A percentile compares a stretch with the other conserved stretches of the same genome.
Evolutionary conservation across 37 sponge, comb jelly and placozoan genomes (phyloP).

Genomic region (Beroe forskalii): DNA sequence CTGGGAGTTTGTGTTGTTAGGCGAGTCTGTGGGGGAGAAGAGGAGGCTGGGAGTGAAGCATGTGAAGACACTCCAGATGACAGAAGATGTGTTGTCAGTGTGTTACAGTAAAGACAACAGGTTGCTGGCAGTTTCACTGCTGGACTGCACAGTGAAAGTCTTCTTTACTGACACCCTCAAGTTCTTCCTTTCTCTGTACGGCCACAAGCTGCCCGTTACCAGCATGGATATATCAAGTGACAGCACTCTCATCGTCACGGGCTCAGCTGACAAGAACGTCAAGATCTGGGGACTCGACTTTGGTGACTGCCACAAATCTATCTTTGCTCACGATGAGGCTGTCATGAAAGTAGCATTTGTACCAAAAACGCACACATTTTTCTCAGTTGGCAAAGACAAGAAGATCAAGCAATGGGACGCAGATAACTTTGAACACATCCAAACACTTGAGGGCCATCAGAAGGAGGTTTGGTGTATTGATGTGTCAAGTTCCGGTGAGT

Average conservation of each 20-base stretch:
- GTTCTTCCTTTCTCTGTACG: slow-evolving; percentile 93
- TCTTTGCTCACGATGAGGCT: slow-evolving; percentile 96
- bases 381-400: slow-evolving; percentile 90
- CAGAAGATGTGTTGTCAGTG: slow-evolving; percentile 86
- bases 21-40: slow-evolving; percentile 63
- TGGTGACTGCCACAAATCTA: slow-evolving; percentile 95
- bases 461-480: slow-evolving; percentile 88
- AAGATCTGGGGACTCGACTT: slow-evolving; percentile 96
- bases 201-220: slow-evolving; percentile 95
- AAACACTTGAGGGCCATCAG: slow-evolving; percentile 89
- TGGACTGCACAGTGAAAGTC: slow-evolving; percentile 93
- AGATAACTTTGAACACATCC: slow-evolving; percentile 85
- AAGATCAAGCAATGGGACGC: slow-evolving; percentile 94
- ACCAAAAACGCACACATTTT: slow-evolving; percentile 85
- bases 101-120: slow-evolving; percentile 74
- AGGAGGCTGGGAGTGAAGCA: slow-evolving; percentile 71
- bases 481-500: slow-evolving; percentile 82
- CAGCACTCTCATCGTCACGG: slow-evolving; percentile 81
- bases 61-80: slow-evolving; percentile 81
- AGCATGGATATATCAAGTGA: slow-evolving; percentile 96
- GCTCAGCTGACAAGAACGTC: slow-evolving; percentile 94
- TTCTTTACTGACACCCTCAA: slow-evolving; percentile 92
- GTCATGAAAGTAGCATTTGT: slow-evolving; percentile 85
- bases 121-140: slow-evolving; percentile 84
- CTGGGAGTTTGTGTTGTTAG: slow-evolving; percentile 92